These are phyloP conservation scores for Tethya wilhelma DNA, from an alignment of 37 sponge, comb jelly and placozoan species.

Conservation along the genomic window DNA sequence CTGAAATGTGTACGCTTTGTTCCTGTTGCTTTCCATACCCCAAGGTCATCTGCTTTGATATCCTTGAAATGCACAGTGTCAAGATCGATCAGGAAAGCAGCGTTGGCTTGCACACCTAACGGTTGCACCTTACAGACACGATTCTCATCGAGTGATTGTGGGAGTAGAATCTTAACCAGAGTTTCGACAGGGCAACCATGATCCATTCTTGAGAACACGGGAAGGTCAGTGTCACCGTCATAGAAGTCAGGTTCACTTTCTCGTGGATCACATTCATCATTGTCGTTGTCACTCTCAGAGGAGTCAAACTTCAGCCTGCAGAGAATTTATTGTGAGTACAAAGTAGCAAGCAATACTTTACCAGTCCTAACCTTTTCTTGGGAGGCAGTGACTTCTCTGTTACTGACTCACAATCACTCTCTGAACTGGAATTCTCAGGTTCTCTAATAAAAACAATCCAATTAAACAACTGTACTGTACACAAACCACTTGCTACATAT, in stretches of 20 bases:
- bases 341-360: too few species aligned
- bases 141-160: too few species aligned
- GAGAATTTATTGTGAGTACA: too few species aligned
- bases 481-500: too few species aligned
- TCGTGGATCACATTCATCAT: not conserved
- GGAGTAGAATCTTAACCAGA: too few species aligned
- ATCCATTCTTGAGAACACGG: not conserved
- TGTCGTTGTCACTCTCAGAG: not conserved
- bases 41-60: constrained; percentile 17
- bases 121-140: not conserved
- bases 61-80: not conserved
- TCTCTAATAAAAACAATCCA: too few species aligned
- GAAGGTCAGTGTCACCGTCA: not conserved
- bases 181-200: not conserved
- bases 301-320: not conserved
- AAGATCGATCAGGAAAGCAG: too few species aligned
- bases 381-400: too few species aligned
- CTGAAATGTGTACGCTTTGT: constrained; percentile 4
- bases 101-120: not conserved
- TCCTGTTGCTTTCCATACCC: constrained; percentile 1
- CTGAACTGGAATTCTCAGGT: too few species aligned
- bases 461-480: too few species aligned
- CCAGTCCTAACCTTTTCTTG: too few species aligned
- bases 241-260: not conserved
- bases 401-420: too few species aligned